Conservation (phyloP, 2,113 vertebrate species). For the Cranoglanis bouderius region DNA sequence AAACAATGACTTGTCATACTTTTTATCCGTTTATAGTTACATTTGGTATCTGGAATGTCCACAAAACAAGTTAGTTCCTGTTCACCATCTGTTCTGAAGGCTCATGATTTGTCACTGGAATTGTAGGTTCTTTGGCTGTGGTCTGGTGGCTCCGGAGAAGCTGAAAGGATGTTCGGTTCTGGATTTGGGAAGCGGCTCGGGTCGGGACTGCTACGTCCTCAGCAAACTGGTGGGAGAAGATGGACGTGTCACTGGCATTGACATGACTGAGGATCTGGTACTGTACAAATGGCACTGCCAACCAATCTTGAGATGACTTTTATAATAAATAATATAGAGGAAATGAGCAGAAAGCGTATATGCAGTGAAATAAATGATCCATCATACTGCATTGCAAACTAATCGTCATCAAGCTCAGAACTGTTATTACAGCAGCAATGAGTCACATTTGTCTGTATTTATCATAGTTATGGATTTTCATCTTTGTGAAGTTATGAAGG, state of each 20-base stretch:
- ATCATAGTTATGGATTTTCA: background rate
- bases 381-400: background rate
- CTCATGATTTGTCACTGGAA: background rate
- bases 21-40: background rate
- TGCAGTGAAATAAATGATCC: background rate
- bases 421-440: background rate
- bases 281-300: background rate
- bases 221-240: conserved; percentile 81
- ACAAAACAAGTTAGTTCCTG: background rate
- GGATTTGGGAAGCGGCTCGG: conserved; percentile 83
- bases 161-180: conserved; percentile 76
- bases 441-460: background rate
- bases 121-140: conserved; percentile 86
- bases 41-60: background rate
- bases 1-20: background rate
- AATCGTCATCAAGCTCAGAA: background rate
- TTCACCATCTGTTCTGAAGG: background rate
- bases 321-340: background rate
- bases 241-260: conserved; percentile 78
- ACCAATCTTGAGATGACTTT: background rate
- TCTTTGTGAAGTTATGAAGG: background rate
- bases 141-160: conserved; percentile 79
- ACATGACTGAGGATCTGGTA: conserved; percentile 83
- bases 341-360: background rate
- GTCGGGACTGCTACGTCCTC: conserved; percentile 80